Evolutionary conservation across 2,888 invertebrate genomes (phyloP), one percentile per base, ranked within the genome.

Genomic region (Parasteatoda lunata): DNA sequence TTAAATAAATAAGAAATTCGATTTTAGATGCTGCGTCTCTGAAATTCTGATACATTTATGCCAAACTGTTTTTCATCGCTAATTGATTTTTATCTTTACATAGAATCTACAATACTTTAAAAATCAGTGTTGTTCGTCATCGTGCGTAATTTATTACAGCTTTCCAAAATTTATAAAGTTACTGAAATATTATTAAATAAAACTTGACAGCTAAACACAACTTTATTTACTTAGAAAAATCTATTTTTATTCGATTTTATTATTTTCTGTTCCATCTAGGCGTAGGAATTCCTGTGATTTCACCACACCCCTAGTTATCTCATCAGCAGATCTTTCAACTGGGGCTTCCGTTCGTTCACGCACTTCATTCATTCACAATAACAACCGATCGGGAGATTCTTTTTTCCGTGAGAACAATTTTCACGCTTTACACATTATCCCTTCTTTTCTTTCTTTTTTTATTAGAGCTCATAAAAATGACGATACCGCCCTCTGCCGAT

Each of bases 391-490:
- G 59, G 11, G 7, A 59, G 1, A 59, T 59, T 59, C n/a, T n/a
- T 6, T n/a, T 4, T 13, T 9, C 59, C 59, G 59, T 59, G 59
- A 59, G 59, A 59, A 59, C 59, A 59, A 59, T 11, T 59, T 59
- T 59, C 59, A 59, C 59, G 59, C 59, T 59, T 59, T 59, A 59
- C n/a, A 59, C n/a, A 13, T n/a, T 59, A 9, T 11, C 7, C 11
- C 54, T 54, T 7, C 7, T 54, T 54, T 11, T 59, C 8, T 59
- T 59, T 59, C 13, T 11, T 54, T 4, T n/a, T 59, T 59, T 30
- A 30, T 30, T 9, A 59, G 48, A 30, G 59, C 69, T 48, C 59
- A 78, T 69, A 59, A 78, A 76, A 59, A 64, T 49, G 48, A 48
- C 54, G 48, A 48, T 59, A n/a, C 59, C 15, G 30, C 59, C 59